Percentiles rank a stretch among this genome's conserved stretches.
phyloP scores from a whole-genome alignment of 1,140 invertebrate genomes.

The Atta colombica region DNA sequence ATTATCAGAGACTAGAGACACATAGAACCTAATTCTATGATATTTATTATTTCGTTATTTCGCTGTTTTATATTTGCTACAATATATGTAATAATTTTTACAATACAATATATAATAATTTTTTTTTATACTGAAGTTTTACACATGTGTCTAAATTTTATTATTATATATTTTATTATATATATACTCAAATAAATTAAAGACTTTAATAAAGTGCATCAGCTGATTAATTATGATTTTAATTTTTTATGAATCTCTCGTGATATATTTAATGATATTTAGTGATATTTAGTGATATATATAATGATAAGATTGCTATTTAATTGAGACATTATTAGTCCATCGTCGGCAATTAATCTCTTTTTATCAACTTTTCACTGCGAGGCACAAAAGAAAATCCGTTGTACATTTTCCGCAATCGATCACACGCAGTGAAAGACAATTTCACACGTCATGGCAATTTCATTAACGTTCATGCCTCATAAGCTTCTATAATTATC shows the following conservation, averaged over 20 bases:
- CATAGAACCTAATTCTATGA: not conserved
- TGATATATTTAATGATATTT: not conserved
- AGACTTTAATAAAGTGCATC: not conserved
- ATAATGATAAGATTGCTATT: slow-evolving; percentile 39
- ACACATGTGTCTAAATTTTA: not conserved
- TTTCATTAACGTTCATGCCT: slow-evolving; percentile 38
- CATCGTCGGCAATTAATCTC: slow-evolving; percentile 31
- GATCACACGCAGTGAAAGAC: slow-evolving; percentile 31
- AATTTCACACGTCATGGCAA: not conserved
- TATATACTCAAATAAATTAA: not conserved
- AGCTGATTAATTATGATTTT: not conserved
- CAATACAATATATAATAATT: no score
- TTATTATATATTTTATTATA: not conserved
- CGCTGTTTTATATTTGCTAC: not conserved
- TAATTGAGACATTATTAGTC: slow-evolving; percentile 46
- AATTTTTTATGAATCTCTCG: slow-evolving; percentile 2
- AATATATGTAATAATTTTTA: not conserved
- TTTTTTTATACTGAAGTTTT: not conserved
- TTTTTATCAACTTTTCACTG: not conserved
- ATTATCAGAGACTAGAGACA: not conserved
- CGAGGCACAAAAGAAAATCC: slow-evolving; percentile 19
- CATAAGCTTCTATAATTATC: slow-evolving; percentile 30
- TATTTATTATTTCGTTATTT: not conserved
- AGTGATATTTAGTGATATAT: no score
- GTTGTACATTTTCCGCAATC: slow-evolving; percentile 37